Evolutionary conservation across 2,113 vertebrate species (phyloP).

Genomic region (Entomyzon cyanotis): DNA sequence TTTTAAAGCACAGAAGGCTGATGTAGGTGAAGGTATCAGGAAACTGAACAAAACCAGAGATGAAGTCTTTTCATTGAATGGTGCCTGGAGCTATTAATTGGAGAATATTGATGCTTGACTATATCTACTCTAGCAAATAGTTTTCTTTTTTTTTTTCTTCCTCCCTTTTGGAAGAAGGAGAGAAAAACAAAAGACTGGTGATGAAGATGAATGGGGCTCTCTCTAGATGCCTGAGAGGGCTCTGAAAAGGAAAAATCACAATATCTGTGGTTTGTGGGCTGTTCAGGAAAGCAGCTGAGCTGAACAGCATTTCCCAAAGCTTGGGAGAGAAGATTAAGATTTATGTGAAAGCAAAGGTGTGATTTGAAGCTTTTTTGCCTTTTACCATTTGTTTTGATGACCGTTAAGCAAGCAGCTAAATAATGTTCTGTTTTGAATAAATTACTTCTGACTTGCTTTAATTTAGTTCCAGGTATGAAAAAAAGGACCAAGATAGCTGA

Average conservation of each 20-base stretch:
- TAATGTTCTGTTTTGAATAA: neutral
- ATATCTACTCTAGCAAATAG: neutral
- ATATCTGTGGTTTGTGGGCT: neutral
- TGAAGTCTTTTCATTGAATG: neutral
- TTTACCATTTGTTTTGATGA: neutral
- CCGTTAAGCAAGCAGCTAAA: neutral
- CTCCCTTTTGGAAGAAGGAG: neutral
- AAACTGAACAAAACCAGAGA: neutral
- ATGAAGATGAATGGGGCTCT: slow-evolving; percentile 9
- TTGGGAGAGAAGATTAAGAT: neutral
- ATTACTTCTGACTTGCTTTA: neutral
- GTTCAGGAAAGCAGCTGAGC: neutral
- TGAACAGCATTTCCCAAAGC: slow-evolving; percentile 4
- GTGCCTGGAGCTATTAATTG: neutral
- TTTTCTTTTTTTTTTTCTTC: no score
- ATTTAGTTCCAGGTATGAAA: neutral
- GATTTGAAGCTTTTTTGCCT: neutral
- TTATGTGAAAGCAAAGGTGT: neutral
- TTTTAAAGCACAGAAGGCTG: neutral
- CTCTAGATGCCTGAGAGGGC: neutral
- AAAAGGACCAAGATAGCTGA: neutral
- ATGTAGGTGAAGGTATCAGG: neutral
- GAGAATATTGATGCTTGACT: neutral
- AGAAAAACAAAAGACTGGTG: neutral
- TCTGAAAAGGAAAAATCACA: slow-evolving; percentile 17